Conservation (phyloP, 1,140 invertebrate species). For the Macrostomum lignano region DNA sequence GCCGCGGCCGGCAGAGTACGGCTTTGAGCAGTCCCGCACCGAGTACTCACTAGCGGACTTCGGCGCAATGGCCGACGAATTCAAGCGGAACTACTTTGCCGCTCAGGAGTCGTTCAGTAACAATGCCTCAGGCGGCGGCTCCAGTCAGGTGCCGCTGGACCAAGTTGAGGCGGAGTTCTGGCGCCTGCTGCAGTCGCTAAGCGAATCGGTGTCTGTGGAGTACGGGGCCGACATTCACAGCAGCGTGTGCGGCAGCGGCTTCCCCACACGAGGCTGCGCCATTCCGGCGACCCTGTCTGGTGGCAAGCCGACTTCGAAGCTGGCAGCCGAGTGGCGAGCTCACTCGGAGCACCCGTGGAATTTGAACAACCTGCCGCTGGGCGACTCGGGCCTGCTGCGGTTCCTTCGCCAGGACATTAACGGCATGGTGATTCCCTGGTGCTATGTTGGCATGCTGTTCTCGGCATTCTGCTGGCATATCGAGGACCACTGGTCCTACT, state of each 20-base stretch:
- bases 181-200: conserved; percentile 38
- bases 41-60: conserved; percentile 84
- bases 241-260: conserved; percentile 87
- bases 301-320: neutral
- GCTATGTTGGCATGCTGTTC: conserved; percentile 99
- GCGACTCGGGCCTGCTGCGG: conserved; percentile 62
- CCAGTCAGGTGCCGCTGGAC: conserved; percentile 11
- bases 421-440: conserved; percentile 71
- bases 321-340: neutral
- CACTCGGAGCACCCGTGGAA: conserved; percentile 71
- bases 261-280: conserved; percentile 29
- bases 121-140: conserved; percentile 28
- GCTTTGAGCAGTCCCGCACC: conserved; percentile 72
- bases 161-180: conserved; percentile 87
- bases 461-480: conserved; percentile 99
- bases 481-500: conserved; percentile 99
- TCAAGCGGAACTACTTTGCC: conserved; percentile 90
- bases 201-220: conserved; percentile 73
- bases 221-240: conserved; percentile 95
- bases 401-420: conserved; percentile 93
- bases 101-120: conserved; percentile 39
- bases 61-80: conserved; percentile 91
- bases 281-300: too few relatives aligned
- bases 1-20: too few relatives aligned
- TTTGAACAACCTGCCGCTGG: conserved; percentile 74